Conservation (phyloP, 2,797 vertebrate species). For the Ispidina lecontei region DNA sequence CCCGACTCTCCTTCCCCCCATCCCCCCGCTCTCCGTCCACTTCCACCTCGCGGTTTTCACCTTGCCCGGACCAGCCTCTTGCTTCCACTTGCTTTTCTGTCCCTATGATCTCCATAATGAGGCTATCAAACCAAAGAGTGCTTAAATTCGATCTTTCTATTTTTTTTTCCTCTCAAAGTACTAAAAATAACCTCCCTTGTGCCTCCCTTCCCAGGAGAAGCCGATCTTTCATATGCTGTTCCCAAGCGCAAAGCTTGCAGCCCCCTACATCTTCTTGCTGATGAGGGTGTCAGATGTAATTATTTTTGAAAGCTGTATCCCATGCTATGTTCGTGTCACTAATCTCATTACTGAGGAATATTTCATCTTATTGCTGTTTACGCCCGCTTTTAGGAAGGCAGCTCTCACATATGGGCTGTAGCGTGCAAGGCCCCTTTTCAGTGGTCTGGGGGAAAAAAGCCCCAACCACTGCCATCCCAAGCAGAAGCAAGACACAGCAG, state of each 20-base stretch:
- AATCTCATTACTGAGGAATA: conserved; percentile 44
- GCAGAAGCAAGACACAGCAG: neutral
- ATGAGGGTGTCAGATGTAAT: conserved; percentile 58
- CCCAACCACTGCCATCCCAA: neutral
- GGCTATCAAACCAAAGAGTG: neutral
- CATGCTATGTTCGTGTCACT: conserved; percentile 9
- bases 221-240: conserved; percentile 16
- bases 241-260: conserved; percentile 46
- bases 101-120: neutral
- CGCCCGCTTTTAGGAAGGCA: neutral
- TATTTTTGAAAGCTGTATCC: conserved; percentile 61
- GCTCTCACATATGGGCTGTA: neutral
- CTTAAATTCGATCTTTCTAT: conserved; percentile 4
- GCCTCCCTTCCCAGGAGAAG: conserved; percentile 65
- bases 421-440: neutral
- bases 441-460: neutral
- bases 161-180: neutral
- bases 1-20: neutral
- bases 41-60: neutral
- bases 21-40: too few relatives aligned
- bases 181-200: conserved; percentile 69
- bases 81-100: neutral
- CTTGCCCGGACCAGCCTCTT: neutral
- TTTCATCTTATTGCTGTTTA: conserved; percentile 11
- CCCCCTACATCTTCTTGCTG: conserved; percentile 51